These are phyloP conservation scores for Caenorhabditis sp. DNA, from an alignment of 2,888 invertebrate genomes.

Conservation along the genomic window DNA sequence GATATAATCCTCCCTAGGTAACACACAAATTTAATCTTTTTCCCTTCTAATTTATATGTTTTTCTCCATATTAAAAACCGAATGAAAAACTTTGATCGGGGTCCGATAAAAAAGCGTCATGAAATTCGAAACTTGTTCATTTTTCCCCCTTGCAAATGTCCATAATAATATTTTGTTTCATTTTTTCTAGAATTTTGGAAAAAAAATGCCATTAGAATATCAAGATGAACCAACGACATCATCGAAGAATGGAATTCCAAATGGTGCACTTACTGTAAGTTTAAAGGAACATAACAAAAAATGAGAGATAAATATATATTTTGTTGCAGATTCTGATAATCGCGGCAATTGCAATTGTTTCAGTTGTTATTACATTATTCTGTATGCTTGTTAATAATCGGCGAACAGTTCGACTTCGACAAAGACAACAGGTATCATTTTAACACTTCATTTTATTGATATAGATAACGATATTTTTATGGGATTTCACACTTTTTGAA, in stretches of 20 bases:
- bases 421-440: constrained; percentile 32
- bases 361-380: constrained; percentile 49
- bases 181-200: neutral
- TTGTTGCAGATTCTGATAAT: constrained; percentile 30
- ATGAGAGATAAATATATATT: neutral
- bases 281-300: neutral
- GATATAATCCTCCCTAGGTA: too few species aligned
- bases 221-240: constrained; percentile 33
- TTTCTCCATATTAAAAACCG: too few species aligned
- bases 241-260: constrained; percentile 46
- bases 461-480: too few species aligned
- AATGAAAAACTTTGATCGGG: too few species aligned
- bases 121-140: too few species aligned
- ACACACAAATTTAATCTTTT: too few species aligned
- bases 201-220: constrained; percentile 42
- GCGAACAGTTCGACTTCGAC: constrained; percentile 30
- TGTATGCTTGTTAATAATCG: constrained; percentile 53
- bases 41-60: too few species aligned
- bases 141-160: too few species aligned
- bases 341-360: constrained; percentile 51
- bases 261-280: constrained; percentile 46
- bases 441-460: too few species aligned
- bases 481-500: neutral
- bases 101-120: too few species aligned
- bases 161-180: neutral